Base-by-base conservation (phyloP, 2,888 invertebrate genomes). In the Torymus aiolomorphi region DNA sequence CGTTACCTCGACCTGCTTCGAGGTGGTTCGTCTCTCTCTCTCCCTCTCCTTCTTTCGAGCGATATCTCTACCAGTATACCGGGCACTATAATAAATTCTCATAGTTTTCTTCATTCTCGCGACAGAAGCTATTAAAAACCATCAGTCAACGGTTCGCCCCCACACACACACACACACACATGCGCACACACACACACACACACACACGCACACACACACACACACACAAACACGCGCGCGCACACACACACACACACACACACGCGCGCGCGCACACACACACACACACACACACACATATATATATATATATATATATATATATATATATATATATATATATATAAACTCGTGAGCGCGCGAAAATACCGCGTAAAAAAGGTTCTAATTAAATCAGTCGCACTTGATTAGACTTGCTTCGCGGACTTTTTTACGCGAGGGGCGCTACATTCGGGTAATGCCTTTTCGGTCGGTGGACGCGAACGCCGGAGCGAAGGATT, bases 1-100 rank as follows among this genome's bases (percentile, higher is more conserved):
- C 84, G 75, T 76, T 85, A 86, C 88, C 88, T 87, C 88, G 88
- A 88, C 87, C 86, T 84, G 84, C 82, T 88, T 88, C 78, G 61
- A 11, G 14, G 57, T 51, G 14, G 57, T 51, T 16, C 24, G 57
- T 31, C 16, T 51, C 14, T 67, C 56, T 56, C 42, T 14, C 18
- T 20, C 20, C 71, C 24, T 51, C 59, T 72, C 51, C 54, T 4
- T 14, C 52, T 57, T 20, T 54, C 80, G 59, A 52, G 12, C 42
- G 11, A 57, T 16, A 24, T 57, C n/a, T 12, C 11, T 16, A 42
- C 49, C 42, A 24, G 42, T 51, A 31, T 20, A 42, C 12, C n/a
- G 16, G 16, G n/a, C 73, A 49, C 61, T 24, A 83, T 82, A 84
- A 85, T 83, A 81, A 82, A 83, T 80, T 77, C 66, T 59, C 69